Base-by-base conservation (phyloP, 1,140 invertebrate species). In the Oreohelix idahoensis region DNA sequence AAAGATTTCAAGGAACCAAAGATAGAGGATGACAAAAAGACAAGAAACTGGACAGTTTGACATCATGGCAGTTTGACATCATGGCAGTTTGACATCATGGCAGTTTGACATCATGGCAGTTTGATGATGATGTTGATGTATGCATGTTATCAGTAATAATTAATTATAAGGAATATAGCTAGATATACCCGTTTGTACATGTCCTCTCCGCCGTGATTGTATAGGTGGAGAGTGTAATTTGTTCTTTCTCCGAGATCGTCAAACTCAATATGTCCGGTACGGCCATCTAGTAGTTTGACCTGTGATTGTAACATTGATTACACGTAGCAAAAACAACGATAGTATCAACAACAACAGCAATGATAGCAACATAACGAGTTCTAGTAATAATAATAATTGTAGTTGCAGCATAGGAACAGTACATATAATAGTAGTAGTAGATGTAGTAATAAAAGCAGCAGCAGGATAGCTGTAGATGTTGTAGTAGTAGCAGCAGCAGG, bases 181-280 rank as follows among this genome's bases (percentile, higher is more conserved):
- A n/a, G n/a, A 71, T 4, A 10, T 36, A 79, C 86, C 87, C 86
- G 85, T 36, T 45, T 86, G 83, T 86, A 88, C 74, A 88, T 84
- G 51, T 85, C 86, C 32, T 79, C 53, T 2, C 83, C 84, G 0
- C 90, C 89, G 73, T 91, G 87, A 36, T 88, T 87, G 71, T 89
- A 89, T 26, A 91, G 86, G 26, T 86, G 80, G 35, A 90, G 83
- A 0, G 85, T 86, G 77, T 89, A 91, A 66, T 89, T 86, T 10
- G 83, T 77, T n/a, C 90, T 82, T 49, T 88, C 83, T 42, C 90
- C 89, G 8, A 81, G 85, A 0, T 78, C 29, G 71, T 89, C 86
- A 81, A 91, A 91, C 29, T 85, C 17, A 35, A 91, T 85, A 2
- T 38, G 29, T 32, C 89, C 89, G 49, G 90, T 90, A 36, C 49